Conservation (phyloP, 1,140 invertebrate species). For the Dinoponera quadriceps region DNA sequence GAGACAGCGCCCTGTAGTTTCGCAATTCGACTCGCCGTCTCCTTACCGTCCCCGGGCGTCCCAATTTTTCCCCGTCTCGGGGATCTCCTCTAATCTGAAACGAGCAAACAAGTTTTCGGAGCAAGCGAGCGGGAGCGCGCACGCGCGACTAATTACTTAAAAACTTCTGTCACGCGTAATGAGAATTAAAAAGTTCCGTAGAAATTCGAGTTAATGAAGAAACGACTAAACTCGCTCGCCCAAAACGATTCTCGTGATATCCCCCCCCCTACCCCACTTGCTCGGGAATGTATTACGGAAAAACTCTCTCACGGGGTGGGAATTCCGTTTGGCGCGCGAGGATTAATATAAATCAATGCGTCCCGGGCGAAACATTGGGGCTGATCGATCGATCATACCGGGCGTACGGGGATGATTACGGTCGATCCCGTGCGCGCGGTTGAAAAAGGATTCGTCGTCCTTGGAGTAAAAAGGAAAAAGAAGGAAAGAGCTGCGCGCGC, state of each 20-base stretch:
- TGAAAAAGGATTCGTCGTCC: not conserved
- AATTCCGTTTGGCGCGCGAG: not conserved
- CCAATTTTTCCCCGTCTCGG: constrained; percentile 8
- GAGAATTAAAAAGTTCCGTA: constrained; percentile 52
- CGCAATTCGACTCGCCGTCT: not conserved
- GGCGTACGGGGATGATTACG: not conserved
- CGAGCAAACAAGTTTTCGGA: constrained; percentile 19
- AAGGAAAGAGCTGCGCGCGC: no score
- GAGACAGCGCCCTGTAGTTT: constrained; percentile 2
- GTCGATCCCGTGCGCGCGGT: not conserved
- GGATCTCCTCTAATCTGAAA: constrained; percentile 12
- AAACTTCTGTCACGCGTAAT: constrained; percentile 59
- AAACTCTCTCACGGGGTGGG: not conserved
- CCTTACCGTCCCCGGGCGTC: not conserved
- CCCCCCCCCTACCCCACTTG: not conserved
- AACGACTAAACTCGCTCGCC: constrained; percentile 27
- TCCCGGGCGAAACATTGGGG: not conserved
- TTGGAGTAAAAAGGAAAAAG: not conserved
- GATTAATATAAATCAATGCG: not conserved
- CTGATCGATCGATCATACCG: not conserved
- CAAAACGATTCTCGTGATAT: constrained; percentile 8
- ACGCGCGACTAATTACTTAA: constrained; percentile 56
- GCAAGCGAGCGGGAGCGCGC: not conserved
- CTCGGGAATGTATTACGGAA: not conserved
- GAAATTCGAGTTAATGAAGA: constrained; percentile 41